Base-by-base conservation (phyloP, 2,888 invertebrate species). In the Craniophora ligustri region DNA sequence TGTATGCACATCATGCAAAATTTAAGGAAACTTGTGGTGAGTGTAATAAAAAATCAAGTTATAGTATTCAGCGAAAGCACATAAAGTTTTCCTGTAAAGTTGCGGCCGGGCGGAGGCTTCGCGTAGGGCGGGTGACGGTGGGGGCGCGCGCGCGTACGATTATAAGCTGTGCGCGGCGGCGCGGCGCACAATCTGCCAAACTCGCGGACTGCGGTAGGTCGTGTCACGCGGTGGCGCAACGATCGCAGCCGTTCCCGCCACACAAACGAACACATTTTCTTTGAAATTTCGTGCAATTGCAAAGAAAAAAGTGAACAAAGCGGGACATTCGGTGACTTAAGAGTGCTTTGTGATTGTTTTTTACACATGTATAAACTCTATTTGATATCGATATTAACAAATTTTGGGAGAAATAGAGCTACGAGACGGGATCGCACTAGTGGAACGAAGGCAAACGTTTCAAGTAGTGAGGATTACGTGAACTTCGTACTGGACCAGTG, bases 261-360 rank as follows among this genome's bases (percentile, higher is more conserved):
- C 81, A 79, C 77, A 78, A 77, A 79, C 74, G 77, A 76, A 82
- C 86, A 85, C 87, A 85, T 91, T 92, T 92, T 92, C 92, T 93
- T 93, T 93, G 92, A 93, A 88, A 93, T 87, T 92, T 91, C 88
- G 87, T 73, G 86, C 65, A 89, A 88, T 87, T 93, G 92, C 92
- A 93, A 93, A 93, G 92, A 92, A 88, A 91, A 82, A 86, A 89
- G 91, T 89, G 89, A 86, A 80, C 70, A 64, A 72, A 80, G 87
- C 86, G 88, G 81, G 79, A 86, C 78, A 76, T 81, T 85, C 72
- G 82, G 91, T 91, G 91, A 87, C 85, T 81, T 76, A 75, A 83
- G 75, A 84, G 92, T 91, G 91, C 84, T 72, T 82, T 88, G 93
- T 92, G 91, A 85, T 88, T 84, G 65, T 84, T 86, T 72, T 81